phyloP scores from a whole-genome alignment of 2,888 invertebrate genomes.

The Alloscopus bannaensis region DNA sequence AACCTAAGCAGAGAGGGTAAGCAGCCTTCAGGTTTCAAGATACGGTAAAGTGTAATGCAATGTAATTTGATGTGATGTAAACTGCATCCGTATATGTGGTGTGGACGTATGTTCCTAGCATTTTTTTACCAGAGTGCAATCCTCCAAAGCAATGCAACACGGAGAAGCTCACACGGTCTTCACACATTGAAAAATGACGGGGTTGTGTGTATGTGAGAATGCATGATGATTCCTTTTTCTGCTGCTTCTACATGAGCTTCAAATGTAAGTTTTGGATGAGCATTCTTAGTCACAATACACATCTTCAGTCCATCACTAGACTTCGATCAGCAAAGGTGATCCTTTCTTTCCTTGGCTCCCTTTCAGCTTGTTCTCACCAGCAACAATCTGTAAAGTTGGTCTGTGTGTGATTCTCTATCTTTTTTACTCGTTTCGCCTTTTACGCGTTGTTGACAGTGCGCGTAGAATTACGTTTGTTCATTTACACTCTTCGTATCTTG shows the following conservation, averaged over 20 bases:
- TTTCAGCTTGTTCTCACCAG: slow-evolving; percentile 3
- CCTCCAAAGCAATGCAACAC: neutral
- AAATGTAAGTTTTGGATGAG: neutral
- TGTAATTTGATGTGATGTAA: slow-evolving; percentile 22
- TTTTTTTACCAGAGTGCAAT: too few relatives aligned
- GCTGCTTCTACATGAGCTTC: neutral
- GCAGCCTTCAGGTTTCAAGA: slow-evolving; percentile 21
- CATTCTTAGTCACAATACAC: slow-evolving; percentile 15
- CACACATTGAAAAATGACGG: too few relatives aligned
- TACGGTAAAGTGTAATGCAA: slow-evolving; percentile 15
- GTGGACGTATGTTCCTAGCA: neutral
- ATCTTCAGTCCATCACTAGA: slow-evolving; percentile 71
- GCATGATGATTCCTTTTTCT: slow-evolving; percentile 3
- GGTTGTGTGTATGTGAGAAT: too few relatives aligned
- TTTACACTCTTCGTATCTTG: slow-evolving; percentile 9
- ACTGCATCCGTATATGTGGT: slow-evolving; percentile 11
- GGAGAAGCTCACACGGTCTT: slow-evolving; percentile 19
- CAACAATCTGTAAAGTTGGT: neutral
- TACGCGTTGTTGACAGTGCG: slow-evolving; percentile 22
- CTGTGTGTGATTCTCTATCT: slow-evolving; percentile 2
- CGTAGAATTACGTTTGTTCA: slow-evolving; percentile 14
- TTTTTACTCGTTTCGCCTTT: slow-evolving; percentile 1
- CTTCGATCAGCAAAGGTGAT: slow-evolving; percentile 69
- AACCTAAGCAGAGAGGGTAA: slow-evolving; percentile 21
- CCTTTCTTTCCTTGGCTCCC: slow-evolving; percentile 36